Base-by-base conservation (phyloP, 2,113 vertebrate genomes). In the Casuarius casuarius region DNA sequence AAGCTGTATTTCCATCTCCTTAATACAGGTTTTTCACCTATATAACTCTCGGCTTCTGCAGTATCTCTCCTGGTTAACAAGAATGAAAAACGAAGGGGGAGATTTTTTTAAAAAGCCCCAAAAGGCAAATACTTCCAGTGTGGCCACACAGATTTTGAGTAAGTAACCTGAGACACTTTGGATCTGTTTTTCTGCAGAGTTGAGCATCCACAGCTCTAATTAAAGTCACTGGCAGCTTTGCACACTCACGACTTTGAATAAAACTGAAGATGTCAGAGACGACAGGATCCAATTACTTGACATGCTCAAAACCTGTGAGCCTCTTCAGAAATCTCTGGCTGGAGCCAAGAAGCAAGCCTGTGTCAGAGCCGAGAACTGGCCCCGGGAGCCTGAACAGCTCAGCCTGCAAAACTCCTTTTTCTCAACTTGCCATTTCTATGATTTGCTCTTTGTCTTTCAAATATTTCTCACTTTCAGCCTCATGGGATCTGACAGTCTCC, bases 381-480 rank as follows among this genome's bases (percentile, higher is more conserved):
- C 62, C 66, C 82, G 72, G 46, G 70, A 96, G 80, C 73, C 59
- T 48, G 21, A 14, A 63, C 17, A 0, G 0, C 84, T 58, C 13
- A 0, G 67, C 54, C 63, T 63, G 31, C 59, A 90, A 80, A 46
- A 16, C 0, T n/a, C 42, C 52, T 86, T 86, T 73, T 63, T 61
- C 84, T 92, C 81, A 52, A 65, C 73, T 92, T 96, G 59, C 44
- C 63, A 67, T 82, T 95, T 94, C 82, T 92, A 23, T 14, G 51
- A 91, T 92, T 82, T 90, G 59, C 65, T 95, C 86, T 94, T 95
- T 95, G 83, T 92, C 89, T 97, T 96, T 94, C 89, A 95, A 92
- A 85, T 82, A 75, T 76, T 85, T 83, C 87, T 95, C 61, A 65
- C 80, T 89, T 95, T 89, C 85, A 84, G 42, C 70, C 94, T 95